A percentile compares a stretch with the other conserved stretches of the same genome.
Evolutionary conservation across 2,888 invertebrate species (phyloP).

Genomic region (Branchipolynoe longqiensis): DNA sequence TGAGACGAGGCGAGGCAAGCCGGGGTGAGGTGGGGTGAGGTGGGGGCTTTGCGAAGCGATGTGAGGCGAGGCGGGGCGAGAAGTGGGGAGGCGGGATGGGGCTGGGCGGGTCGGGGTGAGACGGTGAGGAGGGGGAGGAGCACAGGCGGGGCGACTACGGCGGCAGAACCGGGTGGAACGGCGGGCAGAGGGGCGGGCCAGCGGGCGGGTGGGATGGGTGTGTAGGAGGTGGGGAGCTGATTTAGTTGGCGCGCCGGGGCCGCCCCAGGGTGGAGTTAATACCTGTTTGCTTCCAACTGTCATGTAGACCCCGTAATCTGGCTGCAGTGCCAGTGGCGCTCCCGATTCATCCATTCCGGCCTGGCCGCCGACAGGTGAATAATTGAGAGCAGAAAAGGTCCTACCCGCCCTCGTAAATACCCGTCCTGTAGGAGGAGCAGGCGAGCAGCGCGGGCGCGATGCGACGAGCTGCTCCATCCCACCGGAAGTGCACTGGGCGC

Average conservation of each 20-base stretch:
- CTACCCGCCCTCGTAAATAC: constrained; percentile 35
- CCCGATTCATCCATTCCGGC: constrained; percentile 34
- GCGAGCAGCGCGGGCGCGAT: background rate
- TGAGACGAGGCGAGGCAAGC: background rate
- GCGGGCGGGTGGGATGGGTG: background rate
- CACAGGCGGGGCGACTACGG: background rate
- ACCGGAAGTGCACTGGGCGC: constrained; percentile 21
- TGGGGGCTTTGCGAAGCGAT: background rate
- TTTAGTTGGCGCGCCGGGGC: constrained; percentile 18
- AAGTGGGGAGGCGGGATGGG: background rate
- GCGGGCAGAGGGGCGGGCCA: background rate
- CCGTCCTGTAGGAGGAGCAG: too few relatives aligned
- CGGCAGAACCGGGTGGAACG: background rate
- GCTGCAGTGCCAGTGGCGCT: constrained; percentile 13
- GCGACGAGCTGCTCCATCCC: background rate
- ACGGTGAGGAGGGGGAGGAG: background rate
- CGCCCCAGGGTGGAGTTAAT: constrained; percentile 27
- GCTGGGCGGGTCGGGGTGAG: background rate
- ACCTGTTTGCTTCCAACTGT: constrained; percentile 42
- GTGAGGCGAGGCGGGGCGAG: background rate
- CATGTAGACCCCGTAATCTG: constrained; percentile 44
- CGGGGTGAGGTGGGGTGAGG: background rate
- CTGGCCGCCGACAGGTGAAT: constrained; percentile 36
- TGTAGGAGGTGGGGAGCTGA: background rate
- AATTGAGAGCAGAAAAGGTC: constrained; percentile 53